phyloP scores from a whole-genome alignment of 2,888 invertebrate genomes.

The Drosophila greeni region DNA sequence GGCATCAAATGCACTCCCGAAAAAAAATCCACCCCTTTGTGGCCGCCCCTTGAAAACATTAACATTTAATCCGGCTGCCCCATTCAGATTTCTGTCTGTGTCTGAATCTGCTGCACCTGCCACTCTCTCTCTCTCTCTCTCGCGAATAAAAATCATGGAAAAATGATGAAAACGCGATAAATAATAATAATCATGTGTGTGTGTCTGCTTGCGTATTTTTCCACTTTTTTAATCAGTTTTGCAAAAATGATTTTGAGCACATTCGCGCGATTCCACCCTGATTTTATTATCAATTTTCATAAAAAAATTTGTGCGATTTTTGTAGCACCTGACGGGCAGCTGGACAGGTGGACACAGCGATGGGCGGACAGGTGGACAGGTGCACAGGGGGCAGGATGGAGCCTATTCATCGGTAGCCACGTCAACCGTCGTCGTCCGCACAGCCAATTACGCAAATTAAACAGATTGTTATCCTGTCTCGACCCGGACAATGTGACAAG shows the following conservation, averaged over 20 bases:
- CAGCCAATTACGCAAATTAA: constrained; percentile 74
- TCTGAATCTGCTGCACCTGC: constrained; percentile 51
- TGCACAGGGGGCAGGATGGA: background rate
- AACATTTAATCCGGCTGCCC: constrained; percentile 50
- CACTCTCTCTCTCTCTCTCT: constrained; percentile 22
- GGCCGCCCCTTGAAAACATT: constrained; percentile 33
- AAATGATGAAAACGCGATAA: constrained; percentile 33
- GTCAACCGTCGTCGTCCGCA: constrained; percentile 64
- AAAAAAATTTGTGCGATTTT: constrained; percentile 23
- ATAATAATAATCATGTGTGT: constrained; percentile 46
- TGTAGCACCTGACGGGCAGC: constrained; percentile 38
- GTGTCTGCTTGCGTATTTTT: constrained; percentile 41
- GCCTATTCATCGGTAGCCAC: constrained; percentile 50
- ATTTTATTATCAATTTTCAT: constrained; percentile 43
- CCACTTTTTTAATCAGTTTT: constrained; percentile 43
- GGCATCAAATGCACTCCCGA: constrained; percentile 25
- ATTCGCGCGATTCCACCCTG: background rate
- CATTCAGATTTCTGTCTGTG: constrained; percentile 24
- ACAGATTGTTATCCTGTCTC: constrained; percentile 68
- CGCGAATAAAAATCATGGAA: constrained; percentile 5
- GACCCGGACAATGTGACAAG: constrained; percentile 43
- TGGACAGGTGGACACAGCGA: constrained; percentile 6
- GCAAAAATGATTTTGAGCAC: constrained; percentile 42
- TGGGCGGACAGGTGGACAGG: constrained; percentile 2
- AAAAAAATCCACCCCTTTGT: constrained; percentile 5